Percentiles rank a stretch among this genome's conserved stretches.
Evolutionary conservation across 1,140 invertebrate genomes (phyloP).

Genomic region (Aphidius gifuensis): DNA sequence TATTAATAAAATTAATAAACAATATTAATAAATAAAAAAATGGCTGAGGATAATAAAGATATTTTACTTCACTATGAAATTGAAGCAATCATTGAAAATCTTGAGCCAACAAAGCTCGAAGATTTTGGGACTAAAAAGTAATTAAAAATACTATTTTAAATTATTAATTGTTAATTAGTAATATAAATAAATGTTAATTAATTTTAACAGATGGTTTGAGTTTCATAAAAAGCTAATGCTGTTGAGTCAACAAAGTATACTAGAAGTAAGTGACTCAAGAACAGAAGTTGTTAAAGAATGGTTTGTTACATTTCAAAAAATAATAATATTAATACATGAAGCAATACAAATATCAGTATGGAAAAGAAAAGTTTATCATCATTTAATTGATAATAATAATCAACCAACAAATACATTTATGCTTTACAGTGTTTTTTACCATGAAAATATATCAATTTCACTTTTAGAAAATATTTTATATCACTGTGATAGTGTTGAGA

Average conservation of each 20-base stretch:
- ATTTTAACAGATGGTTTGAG: conserved; percentile 62
- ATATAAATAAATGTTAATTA: conserved; percentile 10
- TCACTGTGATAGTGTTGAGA: conserved; percentile 68
- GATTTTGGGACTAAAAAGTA: conserved; percentile 52
- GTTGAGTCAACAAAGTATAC: conserved; percentile 73
- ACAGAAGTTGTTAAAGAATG: conserved; percentile 74
- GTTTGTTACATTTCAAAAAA: conserved; percentile 64
- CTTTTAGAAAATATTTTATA: conserved; percentile 72
- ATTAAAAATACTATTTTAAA: conserved; percentile 8
- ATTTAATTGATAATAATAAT: conserved; percentile 64
- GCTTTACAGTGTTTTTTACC: conserved; percentile 70
- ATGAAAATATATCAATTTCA: conserved; percentile 67
- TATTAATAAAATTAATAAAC: no score
- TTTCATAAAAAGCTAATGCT: conserved; percentile 73
- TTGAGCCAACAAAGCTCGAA: conserved; percentile 48
- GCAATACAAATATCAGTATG: conserved; percentile 73
- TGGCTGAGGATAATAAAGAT: conserved; percentile 36
- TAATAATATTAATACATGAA: conserved; percentile 68
- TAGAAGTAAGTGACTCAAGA: conserved; percentile 65
- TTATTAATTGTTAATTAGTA: background rate
- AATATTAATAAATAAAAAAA: background rate
- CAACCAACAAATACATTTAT: conserved; percentile 68
- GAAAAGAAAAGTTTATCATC: conserved; percentile 71
- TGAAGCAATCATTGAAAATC: conserved; percentile 54
- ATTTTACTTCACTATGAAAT: conserved; percentile 55